Percentiles rank a stretch among this genome's conserved stretches.
Conservation (phyloP, 37 sponge, comb jelly and placozoan genomes). For the Geodia barretti region DNA sequence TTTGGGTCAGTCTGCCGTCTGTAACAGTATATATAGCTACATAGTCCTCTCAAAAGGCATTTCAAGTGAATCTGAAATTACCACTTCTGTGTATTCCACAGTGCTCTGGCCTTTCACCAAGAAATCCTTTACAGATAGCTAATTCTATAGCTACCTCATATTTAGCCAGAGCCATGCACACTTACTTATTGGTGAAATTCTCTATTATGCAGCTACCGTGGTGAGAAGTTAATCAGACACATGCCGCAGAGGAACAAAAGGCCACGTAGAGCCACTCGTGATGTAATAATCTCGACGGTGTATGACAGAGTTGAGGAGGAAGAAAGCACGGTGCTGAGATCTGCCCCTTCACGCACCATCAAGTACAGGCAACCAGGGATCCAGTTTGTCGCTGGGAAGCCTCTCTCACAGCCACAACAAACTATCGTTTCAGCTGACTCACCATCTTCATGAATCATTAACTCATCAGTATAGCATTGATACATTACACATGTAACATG, state of each 20-base stretch:
- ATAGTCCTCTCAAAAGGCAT: no score
- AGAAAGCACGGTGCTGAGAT: slow-evolving; percentile 36
- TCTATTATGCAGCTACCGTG: slow-evolving; percentile 63
- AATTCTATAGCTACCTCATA: no score
- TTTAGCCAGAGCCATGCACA: no score
- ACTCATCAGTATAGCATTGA: neutral
- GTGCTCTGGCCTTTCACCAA: no score
- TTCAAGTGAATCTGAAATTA: no score
- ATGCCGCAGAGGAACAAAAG: slow-evolving; percentile 21
- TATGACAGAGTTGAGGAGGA: slow-evolving; percentile 66
- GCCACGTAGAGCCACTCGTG: slow-evolving; percentile 27
- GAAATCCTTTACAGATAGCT: no score
- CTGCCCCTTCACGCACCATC: slow-evolving; percentile 48
- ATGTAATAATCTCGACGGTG: slow-evolving; percentile 72
- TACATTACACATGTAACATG: neutral
- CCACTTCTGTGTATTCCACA: no score
- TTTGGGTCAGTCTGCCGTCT: slow-evolving; percentile 71
- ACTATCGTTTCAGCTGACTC: neutral
- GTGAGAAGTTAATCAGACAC: slow-evolving; percentile 49
- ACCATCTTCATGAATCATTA: neutral
- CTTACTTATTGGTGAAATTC: no score
- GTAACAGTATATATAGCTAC: no score
- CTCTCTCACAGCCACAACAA: neutral
- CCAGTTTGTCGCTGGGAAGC: neutral
- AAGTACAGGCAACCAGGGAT: slow-evolving; percentile 60